Evolutionary conservation across 2,113 vertebrate species (phyloP).

Genomic region (Zosterops borbonicus): DNA sequence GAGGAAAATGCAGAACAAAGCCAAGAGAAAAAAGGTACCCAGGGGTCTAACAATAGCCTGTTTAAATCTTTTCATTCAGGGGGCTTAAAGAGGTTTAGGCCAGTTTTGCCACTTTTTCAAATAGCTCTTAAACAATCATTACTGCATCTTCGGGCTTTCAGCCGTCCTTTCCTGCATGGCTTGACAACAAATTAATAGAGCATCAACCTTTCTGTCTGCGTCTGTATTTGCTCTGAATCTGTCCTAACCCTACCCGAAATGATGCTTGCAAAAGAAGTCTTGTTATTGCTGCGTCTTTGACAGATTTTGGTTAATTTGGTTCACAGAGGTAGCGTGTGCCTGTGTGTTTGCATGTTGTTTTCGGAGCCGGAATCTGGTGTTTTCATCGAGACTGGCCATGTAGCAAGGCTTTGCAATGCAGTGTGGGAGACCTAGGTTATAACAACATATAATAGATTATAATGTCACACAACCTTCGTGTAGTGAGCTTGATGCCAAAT

Average conservation of each 20-base stretch:
- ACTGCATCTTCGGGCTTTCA: conserved; percentile 49
- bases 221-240: conserved; percentile 35
- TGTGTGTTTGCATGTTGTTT: conserved; percentile 22
- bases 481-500: background rate
- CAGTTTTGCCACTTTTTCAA: conserved; percentile 69
- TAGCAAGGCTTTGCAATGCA: background rate
- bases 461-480: background rate
- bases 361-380: background rate
- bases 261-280: background rate
- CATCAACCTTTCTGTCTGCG: conserved; percentile 24
- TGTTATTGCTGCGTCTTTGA: background rate
- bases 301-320: conserved; percentile 7
- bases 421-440: background rate
- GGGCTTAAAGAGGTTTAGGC: conserved; percentile 74
- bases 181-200: conserved; percentile 63
- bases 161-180: conserved; percentile 31
- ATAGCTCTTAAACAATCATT: conserved; percentile 65
- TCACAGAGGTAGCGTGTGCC: background rate
- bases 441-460: background rate
- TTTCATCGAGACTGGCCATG: background rate
- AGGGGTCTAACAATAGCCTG: conserved; percentile 78
- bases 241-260: background rate
- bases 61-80: conserved; percentile 81
- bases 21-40: conserved; percentile 91
- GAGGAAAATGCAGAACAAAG: conserved; percentile 89